Evolutionary conservation across 2,888 invertebrate species (phyloP).

Genomic region (Rhorus exstirpatorius): DNA sequence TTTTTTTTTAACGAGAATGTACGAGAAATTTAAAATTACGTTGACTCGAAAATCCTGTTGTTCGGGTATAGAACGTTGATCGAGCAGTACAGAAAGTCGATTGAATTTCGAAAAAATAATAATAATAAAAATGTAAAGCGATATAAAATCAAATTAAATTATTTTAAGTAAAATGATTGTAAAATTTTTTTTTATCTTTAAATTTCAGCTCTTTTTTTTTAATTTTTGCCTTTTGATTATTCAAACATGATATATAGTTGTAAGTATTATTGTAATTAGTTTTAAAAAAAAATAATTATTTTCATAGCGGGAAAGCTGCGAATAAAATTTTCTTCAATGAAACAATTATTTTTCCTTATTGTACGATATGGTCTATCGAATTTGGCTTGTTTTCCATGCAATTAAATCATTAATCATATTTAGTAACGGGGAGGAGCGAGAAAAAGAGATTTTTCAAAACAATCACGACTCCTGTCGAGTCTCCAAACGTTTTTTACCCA

Average conservation of each 20-base stretch:
- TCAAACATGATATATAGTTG: background rate
- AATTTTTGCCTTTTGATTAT: no score
- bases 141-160: background rate
- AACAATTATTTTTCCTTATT: no score
- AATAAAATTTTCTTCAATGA: no score
- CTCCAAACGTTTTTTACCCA: conserved; percentile 32
- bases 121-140: background rate
- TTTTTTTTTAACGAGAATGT: background rate
- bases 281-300: no score
- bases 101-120: background rate
- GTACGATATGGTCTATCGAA: background rate
- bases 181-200: background rate
- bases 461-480: background rate
- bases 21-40: background rate
- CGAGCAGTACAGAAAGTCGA: background rate
- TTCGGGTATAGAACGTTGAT: background rate
- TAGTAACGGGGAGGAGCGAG: background rate
- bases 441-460: background rate
- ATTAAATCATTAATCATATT: background rate
- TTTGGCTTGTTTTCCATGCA: background rate
- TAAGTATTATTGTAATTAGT: no score
- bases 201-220: background rate
- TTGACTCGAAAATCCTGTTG: conserved; percentile 9
- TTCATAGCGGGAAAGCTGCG: no score
- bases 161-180: background rate